A percentile compares a stretch with the other conserved stretches of the same genome.
Conservation (phyloP, 2,113 vertebrate genomes). For the Prietella phreatophila region DNA sequence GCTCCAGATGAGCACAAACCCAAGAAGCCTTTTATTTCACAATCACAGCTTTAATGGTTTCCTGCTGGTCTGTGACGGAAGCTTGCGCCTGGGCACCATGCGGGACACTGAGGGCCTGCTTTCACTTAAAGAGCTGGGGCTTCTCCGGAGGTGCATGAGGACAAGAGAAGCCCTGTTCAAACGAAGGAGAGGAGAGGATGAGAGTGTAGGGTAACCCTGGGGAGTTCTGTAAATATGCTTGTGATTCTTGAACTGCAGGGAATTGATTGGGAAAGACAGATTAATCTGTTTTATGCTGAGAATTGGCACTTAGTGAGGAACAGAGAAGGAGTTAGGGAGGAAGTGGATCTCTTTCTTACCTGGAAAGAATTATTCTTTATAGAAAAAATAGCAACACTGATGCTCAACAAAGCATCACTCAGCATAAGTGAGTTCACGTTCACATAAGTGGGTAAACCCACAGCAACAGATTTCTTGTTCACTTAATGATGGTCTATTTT, state of each 20-base stretch:
- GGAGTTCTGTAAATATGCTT: constrained; percentile 10
- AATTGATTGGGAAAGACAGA: constrained; percentile 2
- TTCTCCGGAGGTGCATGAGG: constrained; percentile 31
- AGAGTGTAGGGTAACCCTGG: background rate
- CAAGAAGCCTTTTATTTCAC: constrained; percentile 49
- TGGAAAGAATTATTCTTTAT: background rate
- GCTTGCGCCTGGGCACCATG: constrained; percentile 31
- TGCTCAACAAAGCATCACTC: background rate
- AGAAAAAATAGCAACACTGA: background rate
- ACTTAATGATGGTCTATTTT: background rate
- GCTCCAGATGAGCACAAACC: constrained; percentile 41
- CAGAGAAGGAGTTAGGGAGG: background rate
- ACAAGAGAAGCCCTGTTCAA: constrained; percentile 37
- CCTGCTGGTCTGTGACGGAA: constrained; percentile 48
- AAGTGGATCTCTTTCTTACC: background rate
- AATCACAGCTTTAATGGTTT: constrained; percentile 50
- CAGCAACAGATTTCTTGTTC: background rate
- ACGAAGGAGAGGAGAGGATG: constrained; percentile 8
- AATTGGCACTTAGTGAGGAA: background rate
- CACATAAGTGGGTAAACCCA: background rate
- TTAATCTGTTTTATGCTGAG: background rate
- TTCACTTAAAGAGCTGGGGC: constrained; percentile 49
- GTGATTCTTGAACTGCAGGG: constrained; percentile 7
- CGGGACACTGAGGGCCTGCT: constrained; percentile 41
- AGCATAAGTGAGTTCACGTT: background rate